Evolutionary conservation across 2,888 invertebrate species (phyloP).

Genomic region (Cylindroiulus punctatus): DNA sequence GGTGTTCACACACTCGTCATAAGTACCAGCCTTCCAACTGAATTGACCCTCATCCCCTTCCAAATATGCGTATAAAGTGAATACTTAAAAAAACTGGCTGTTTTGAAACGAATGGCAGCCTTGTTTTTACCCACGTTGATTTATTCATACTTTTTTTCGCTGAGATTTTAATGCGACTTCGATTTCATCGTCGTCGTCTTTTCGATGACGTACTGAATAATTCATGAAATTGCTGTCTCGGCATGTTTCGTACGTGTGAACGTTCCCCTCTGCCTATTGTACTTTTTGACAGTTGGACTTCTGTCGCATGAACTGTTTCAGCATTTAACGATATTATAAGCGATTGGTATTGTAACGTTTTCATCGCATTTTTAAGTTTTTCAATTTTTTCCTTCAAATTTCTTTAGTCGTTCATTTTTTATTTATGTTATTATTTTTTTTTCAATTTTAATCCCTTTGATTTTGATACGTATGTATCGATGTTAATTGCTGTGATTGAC

Average conservation of each 20-base stretch:
- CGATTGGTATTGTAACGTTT: no score
- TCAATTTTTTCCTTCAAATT: neutral
- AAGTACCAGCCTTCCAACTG: no score
- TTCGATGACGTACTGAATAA: no score
- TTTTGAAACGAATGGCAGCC: no score
- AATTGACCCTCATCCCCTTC: no score
- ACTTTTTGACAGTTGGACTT: neutral
- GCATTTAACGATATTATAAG: neutral
- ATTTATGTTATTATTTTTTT: neutral
- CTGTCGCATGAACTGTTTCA: neutral
- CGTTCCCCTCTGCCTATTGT: neutral
- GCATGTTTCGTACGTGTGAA: neutral
- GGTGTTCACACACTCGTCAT: no score
- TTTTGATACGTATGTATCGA: constrained; percentile 58
- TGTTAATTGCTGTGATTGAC: constrained; percentile 53
- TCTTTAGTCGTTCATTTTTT: neutral
- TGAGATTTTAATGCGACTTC: neutral
- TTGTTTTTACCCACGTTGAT: no score
- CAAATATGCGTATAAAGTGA: no score
- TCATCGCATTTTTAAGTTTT: no score
- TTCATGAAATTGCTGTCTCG: neutral
- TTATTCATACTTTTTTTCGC: no score
- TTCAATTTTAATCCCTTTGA: constrained; percentile 54
- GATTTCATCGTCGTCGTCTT: neutral
- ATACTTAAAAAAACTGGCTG: no score